Conservation (phyloP, 2,888 invertebrate genomes). For the Pyrgus malvae region DNA sequence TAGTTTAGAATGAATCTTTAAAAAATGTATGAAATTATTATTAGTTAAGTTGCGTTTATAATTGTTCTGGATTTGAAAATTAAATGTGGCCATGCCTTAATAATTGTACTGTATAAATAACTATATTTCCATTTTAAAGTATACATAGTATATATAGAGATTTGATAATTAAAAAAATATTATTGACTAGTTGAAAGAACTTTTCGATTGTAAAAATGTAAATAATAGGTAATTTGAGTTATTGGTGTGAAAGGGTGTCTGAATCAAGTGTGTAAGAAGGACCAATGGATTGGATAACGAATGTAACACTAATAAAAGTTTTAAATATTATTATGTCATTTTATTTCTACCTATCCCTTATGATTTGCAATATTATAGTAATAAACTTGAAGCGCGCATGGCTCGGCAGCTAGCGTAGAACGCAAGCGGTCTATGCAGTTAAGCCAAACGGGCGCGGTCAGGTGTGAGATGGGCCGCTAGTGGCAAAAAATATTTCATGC, state of each 20-base stretch:
- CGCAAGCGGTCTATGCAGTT: too few species aligned
- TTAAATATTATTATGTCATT: conserved; percentile 44
- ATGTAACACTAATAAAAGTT: conserved; percentile 45
- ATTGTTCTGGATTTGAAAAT: not conserved
- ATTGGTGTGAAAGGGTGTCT: conserved; percentile 36
- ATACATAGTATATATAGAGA: conserved; percentile 7
- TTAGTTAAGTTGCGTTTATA: too few species aligned
- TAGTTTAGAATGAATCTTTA: too few species aligned
- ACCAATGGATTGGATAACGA: conserved; percentile 58
- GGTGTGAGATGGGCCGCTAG: too few species aligned
- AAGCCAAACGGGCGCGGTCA: too few species aligned
- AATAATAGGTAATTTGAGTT: conserved; percentile 33
- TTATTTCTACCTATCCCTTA: conserved; percentile 31
- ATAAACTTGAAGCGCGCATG: too few species aligned
- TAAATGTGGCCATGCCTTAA: conserved; percentile 9
- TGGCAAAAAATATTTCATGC: too few species aligned
- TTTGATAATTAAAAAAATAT: conserved; percentile 21
- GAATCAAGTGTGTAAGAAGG: conserved; percentile 47
- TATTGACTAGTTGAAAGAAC: conserved; percentile 37
- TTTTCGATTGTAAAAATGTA: conserved; percentile 40
- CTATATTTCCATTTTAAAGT: conserved; percentile 1
- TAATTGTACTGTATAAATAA: not conserved
- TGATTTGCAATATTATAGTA: too few species aligned
- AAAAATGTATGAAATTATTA: too few species aligned
- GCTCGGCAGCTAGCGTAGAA: too few species aligned